Evolutionary conservation across 2,797 vertebrate species (phyloP), one percentile per base, ranked within the genome.

Genomic region (Taenioides sp.): DNA sequence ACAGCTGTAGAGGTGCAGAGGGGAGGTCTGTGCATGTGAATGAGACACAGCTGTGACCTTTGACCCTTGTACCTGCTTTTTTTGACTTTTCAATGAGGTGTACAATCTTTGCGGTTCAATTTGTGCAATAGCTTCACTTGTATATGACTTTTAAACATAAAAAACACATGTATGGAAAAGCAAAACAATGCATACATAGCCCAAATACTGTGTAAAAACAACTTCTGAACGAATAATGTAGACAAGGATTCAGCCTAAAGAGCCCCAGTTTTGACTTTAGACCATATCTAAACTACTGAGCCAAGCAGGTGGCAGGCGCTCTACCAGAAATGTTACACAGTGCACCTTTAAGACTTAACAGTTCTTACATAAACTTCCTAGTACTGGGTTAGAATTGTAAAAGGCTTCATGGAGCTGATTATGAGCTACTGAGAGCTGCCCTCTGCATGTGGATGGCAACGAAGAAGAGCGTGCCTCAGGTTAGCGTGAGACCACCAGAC

Each of bases 41-140:
- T 87, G 76, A 89, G 82, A 75, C 81, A 81, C 92, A 94, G 91
- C 87, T 93, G 91, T 77, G 82, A 92, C 87, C 88, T 73, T 20
- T 77, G 82, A 92, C 88, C 87, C 72, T 20, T 76, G 86, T 91
- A 93, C 91, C 92, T 93, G 91, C 92, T 92, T 57, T 23, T n/a
- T 54, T 20, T 18, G 50, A 17, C 5, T 58, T 58, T 25, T 25
- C 23, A 25, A 16, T 25, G 55, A 58, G 22, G 12, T 12, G 22
- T 25, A 25, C 4, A 54, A 3, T 54, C 52, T 54, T n/a, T n/a
- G 5, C n/a, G 20, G 50, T 52, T 54, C 3, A 22, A 11, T n/a
- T 20, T 54, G 52, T 22, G 7, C 20, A 10, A 11, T 5, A 16
- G 23, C 12, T 58, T 58, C 55, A 58, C 55, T 25, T 58, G 14